phyloP scores from a whole-genome alignment of 2,888 invertebrate species.

The Pedicia rivosa region DNA sequence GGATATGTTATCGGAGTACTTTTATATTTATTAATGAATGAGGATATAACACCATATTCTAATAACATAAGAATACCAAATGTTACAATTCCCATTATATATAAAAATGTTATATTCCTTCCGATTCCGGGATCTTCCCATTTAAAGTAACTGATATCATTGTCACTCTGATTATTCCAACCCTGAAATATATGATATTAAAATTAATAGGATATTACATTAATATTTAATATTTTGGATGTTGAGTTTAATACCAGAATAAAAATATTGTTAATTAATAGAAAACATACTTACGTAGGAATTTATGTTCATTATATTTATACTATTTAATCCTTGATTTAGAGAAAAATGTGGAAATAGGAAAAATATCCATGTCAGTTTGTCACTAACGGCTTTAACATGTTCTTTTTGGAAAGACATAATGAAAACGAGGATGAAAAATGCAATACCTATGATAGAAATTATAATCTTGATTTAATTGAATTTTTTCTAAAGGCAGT shows the following conservation, averaged over 20 bases:
- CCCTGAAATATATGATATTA: too few relatives aligned
- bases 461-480: too few relatives aligned
- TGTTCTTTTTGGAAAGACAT: constrained; percentile 42
- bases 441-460: constrained; percentile 63
- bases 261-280: too few relatives aligned
- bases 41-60: too few relatives aligned
- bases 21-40: too few relatives aligned
- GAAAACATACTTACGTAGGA: constrained; percentile 21
- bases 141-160: constrained; percentile 36
- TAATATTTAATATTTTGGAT: too few relatives aligned
- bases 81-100: constrained; percentile 36
- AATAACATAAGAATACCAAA: constrained; percentile 45
- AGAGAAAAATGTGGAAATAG: constrained; percentile 54
- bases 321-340: constrained; percentile 31
- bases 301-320: constrained; percentile 20
- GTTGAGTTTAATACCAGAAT: too few relatives aligned
- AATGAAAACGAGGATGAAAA: constrained; percentile 51
- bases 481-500: too few relatives aligned
- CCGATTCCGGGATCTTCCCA: constrained; percentile 57
- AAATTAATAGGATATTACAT: too few relatives aligned
- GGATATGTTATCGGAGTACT: constrained; percentile 22
- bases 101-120: constrained; percentile 44
- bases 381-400: constrained; percentile 38
- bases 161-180: too few relatives aligned
- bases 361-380: constrained; percentile 49